phyloP scores from a whole-genome alignment of 2,797 vertebrate genomes.

The Echeneis naucrates region DNA sequence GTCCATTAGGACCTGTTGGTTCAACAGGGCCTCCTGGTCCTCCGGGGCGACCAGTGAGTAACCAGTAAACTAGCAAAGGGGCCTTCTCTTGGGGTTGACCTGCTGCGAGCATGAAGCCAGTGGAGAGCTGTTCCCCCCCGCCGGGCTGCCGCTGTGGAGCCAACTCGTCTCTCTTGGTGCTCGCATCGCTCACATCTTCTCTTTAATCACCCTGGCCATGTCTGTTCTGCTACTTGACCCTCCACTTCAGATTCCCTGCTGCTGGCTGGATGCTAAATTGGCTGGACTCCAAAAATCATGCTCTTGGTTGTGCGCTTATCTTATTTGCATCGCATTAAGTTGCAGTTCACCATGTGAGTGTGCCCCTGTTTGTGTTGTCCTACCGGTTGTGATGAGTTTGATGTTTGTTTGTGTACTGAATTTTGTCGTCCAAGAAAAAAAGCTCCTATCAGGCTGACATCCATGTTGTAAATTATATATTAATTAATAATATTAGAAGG shows the following conservation, averaged over 20 bases:
- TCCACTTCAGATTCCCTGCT: too few species aligned
- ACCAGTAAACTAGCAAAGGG: conserved; percentile 60
- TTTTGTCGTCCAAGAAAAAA: too few species aligned
- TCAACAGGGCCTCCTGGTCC: conserved; percentile 81
- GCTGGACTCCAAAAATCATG: too few species aligned
- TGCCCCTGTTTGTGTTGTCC: conserved; percentile 51
- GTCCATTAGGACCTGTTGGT: too few species aligned
- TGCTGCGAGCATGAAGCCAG: conserved; percentile 66
- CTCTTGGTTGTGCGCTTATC: conserved; percentile 60
- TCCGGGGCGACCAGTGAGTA: conserved; percentile 85
- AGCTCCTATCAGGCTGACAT: conserved; percentile 13
- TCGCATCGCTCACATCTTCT: conserved; percentile 57
- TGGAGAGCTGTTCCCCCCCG: conserved; percentile 60
- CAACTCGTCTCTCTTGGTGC: too few species aligned
- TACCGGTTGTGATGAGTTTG: conserved; percentile 36
- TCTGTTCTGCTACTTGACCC: too few species aligned
- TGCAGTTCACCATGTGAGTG: conserved; percentile 46
- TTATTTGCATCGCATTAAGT: conserved; percentile 38
- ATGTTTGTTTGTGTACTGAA: conserved; percentile 26
- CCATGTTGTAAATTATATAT: too few species aligned
- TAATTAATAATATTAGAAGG: too few species aligned
- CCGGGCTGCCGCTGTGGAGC: conserved; percentile 73
- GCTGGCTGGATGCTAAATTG: too few species aligned
- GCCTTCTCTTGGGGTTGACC: conserved; percentile 55
- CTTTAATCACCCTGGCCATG: too few species aligned